Evolutionary conservation across 2,888 invertebrate species (phyloP), one percentile per base, ranked within the genome.

Genomic region (Sphecodes monilicornis): DNA sequence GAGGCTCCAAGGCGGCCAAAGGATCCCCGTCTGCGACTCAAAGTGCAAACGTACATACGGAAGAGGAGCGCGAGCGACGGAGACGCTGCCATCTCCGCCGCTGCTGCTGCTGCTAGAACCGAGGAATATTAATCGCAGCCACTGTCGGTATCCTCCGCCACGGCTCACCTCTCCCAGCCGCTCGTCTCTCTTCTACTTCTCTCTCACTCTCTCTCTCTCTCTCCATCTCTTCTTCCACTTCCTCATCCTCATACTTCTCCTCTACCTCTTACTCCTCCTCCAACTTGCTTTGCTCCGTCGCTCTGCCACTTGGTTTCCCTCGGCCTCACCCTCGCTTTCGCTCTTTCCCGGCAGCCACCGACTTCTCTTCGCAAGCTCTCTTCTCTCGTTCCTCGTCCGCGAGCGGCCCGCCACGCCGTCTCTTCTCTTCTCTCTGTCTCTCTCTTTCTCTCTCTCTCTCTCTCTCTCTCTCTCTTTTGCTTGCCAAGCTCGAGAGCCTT

Each of bases 111-210:
- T 46, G 46, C 60, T 60, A 82, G 91, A 90, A 91, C 87, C 87
- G 86, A 88, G 85, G 92, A 92, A 93, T 93, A 93, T 93, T 93
- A 93, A 93, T 93, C 92, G 93, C 90, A 92, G 91, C 91, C 88
- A 91, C 91, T 92, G 91, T 92, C 92, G 89, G 82, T 87, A 81
- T 82, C 84, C 84, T 60, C 81, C 71, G 76, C 76, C 80, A 81
- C 73, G 75, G 78, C 79, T 78, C 74, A 64, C 72, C 80, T 60
- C 60, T 60, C 60, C 16, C 29, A 60, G 26, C 60, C 29, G 16
- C 26, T 60, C 29, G 26, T 60, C 60, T 60, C 57, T 60, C 57
- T 57, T 11, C 57, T 57, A 16, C 29, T 26, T 57, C 57, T 26
- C 46, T 41, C 50, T n/a, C 50, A 3, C n/a, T n/a, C 18, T 75